These are phyloP conservation scores for Azorinus chamasolen DNA, from an alignment of 2,888 invertebrate species.

Conservation along the genomic window DNA sequence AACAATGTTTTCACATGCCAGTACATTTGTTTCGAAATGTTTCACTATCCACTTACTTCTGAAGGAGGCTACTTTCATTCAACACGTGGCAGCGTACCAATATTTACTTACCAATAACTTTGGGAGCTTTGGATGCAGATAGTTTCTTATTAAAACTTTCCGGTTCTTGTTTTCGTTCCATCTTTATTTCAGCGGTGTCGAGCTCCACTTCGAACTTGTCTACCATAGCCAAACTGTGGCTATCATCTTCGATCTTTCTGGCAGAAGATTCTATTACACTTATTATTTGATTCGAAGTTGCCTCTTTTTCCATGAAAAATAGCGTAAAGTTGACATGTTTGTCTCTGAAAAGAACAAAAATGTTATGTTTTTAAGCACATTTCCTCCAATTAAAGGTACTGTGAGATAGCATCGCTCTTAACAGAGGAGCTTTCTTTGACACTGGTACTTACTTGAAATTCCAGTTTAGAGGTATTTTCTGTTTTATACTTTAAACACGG, in stretches of 20 bases:
- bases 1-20: too few species aligned
- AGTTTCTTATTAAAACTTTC: slow-evolving; percentile 70
- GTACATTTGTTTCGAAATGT: too few species aligned
- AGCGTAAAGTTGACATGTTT: slow-evolving; percentile 72
- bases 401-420: too few species aligned
- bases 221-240: slow-evolving; percentile 56
- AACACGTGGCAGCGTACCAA: too few species aligned
- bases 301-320: slow-evolving; percentile 73
- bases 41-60: too few species aligned
- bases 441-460: too few species aligned
- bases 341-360: slow-evolving; percentile 55
- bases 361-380: not conserved
- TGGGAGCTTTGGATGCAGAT: slow-evolving; percentile 9
- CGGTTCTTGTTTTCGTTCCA: slow-evolving; percentile 68
- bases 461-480: too few species aligned
- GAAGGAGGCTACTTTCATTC: too few species aligned
- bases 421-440: too few species aligned
- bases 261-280: slow-evolving; percentile 74
- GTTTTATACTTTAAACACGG: too few species aligned
- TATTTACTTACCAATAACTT: not conserved
- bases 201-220: slow-evolving; percentile 72
- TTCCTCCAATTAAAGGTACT: not conserved
- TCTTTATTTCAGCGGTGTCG: slow-evolving; percentile 64
- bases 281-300: slow-evolving; percentile 65
- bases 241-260: slow-evolving; percentile 44